Conservation (phyloP, 2,888 invertebrate species). For the Pristionchus japonicus region DNA sequence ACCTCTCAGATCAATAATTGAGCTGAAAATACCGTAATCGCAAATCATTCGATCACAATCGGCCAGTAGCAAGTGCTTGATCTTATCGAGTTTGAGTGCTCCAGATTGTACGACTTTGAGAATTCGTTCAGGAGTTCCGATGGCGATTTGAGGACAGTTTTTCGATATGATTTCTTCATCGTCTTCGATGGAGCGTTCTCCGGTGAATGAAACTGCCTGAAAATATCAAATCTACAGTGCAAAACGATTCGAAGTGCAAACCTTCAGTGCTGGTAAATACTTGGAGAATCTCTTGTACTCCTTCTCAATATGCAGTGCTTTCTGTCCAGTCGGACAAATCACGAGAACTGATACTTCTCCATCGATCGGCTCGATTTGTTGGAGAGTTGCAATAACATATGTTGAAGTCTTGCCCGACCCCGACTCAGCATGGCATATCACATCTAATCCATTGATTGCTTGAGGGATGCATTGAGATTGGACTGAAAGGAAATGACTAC, state of each 20-base stretch:
- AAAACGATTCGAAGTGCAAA: neutral
- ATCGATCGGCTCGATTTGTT: neutral
- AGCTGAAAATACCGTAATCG: neutral
- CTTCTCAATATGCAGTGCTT: neutral
- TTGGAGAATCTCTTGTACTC: neutral
- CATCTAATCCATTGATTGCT: neutral
- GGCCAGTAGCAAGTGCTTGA: neutral
- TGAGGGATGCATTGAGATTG: neutral
- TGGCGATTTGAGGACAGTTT: neutral
- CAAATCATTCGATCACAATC: neutral
- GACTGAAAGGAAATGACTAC: neutral
- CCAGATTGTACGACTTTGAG: neutral
- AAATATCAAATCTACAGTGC: neutral
- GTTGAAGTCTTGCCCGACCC: neutral
- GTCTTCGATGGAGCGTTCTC: neutral
- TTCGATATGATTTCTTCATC: too few species aligned
- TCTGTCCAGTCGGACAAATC: neutral
- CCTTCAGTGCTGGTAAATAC: neutral
- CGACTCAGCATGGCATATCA: neutral
- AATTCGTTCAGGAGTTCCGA: neutral
- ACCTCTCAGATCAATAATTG: neutral
- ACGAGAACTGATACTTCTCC: neutral
- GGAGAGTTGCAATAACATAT: neutral
- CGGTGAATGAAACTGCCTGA: neutral
- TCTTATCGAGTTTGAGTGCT: neutral